Base-by-base conservation (phyloP, 1,140 invertebrate species). In the Archivesica marissinica region DNA sequence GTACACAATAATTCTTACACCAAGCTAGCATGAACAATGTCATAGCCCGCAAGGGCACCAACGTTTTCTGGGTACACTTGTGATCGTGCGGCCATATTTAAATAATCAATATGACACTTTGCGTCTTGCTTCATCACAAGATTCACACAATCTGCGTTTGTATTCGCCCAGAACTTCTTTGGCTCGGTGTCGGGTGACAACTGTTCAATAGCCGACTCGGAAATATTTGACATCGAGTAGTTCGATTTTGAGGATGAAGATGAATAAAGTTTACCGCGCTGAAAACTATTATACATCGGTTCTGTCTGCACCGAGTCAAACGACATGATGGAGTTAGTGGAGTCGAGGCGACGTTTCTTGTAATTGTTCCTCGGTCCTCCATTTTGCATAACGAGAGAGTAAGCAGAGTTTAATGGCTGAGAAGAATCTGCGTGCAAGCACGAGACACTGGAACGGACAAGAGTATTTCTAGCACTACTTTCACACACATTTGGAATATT, bases 221-320 rank as follows among this genome's bases (percentile, higher is more conserved):
- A 85, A 70, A 85, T 77, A 44, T 85, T 85, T 41, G 82, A 66
- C 82, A 85, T 72, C 30, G 82, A 85, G 44, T 85, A 85, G 74
- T 85, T 85, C 68, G 82, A 85, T 77, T 66, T 66, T 23, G 82
- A 78, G 33, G 75, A 85, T 15, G 75, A 77, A 33, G 82, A 66
- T 35, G 82, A 85, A 54, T 85, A 85, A 28, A 85, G 74, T 39
- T 85, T 85, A 39, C 35, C 33, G 2, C 74, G 41, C 44, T 85
- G 39, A 25, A 52, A 85, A 23, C 52, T 23, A 39, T 20, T 25
- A 44, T 85, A 77, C 6, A 54, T 47, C 25, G 82, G 82, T 38
- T 85, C 82, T 25, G 82, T 85, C 50, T 85, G 82, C 38, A 78
- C 74, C 20, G 82, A 85, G 72, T 85, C 82, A 77, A 85, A 68